These are phyloP conservation scores for Oxyruncus cristatus DNA, from an alignment of 2,113 vertebrate species.

Conservation along the genomic window DNA sequence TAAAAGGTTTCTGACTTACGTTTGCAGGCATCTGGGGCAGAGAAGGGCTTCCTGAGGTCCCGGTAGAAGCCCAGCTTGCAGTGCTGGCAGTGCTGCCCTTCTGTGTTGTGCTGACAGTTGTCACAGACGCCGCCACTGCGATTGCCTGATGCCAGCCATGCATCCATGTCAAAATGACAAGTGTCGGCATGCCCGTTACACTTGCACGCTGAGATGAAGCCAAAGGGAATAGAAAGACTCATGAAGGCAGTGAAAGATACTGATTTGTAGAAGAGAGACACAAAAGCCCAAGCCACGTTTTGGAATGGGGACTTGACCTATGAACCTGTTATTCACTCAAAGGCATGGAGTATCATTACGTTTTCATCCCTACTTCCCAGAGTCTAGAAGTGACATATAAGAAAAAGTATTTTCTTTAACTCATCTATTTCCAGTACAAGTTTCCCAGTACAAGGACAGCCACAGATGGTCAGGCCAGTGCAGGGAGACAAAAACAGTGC, in stretches of 20 bases:
- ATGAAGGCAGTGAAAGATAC: not conserved
- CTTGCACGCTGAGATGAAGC: conserved; percentile 82
- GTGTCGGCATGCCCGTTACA: conserved; percentile 90
- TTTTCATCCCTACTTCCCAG: not conserved
- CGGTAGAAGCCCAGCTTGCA: conserved; percentile 91
- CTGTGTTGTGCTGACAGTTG: conserved; percentile 90
- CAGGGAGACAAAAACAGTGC: not conserved
- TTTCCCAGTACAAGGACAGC: not conserved
- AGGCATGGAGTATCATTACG: not conserved
- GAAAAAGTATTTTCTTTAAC: not conserved
- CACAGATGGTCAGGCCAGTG: accelerated
- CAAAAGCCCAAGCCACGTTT: not conserved
- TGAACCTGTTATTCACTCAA: not conserved
- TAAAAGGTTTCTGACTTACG: conserved; percentile 72
- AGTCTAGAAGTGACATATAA: not conserved
- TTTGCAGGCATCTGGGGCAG: conserved; percentile 86
- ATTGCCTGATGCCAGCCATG: conserved; percentile 88
- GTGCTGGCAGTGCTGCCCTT: conserved; percentile 87
- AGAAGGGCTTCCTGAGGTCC: conserved; percentile 79
- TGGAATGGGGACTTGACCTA: not conserved
- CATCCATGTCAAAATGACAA: conserved; percentile 86
- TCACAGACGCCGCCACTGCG: conserved; percentile 89
- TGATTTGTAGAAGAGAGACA: not conserved
- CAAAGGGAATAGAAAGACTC: not conserved
- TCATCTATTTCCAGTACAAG: not conserved